Conservation (phyloP, 2,797 vertebrate species). For the Meriones psammophilus region DNA sequence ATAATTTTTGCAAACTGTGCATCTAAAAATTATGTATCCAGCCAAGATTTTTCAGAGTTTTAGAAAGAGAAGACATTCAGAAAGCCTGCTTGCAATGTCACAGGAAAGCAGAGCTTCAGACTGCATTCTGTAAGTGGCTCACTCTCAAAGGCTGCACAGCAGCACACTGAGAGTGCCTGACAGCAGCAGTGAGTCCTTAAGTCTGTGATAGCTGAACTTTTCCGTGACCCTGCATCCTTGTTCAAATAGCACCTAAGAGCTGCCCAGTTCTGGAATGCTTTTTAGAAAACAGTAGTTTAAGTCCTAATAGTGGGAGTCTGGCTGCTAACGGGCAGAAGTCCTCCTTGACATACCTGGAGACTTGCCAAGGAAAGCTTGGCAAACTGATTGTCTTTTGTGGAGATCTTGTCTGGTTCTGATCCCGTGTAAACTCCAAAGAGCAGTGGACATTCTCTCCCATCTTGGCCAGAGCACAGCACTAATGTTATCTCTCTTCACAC, state of each 20-base stretch:
- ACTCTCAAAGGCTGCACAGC: not conserved
- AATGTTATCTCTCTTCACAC: constrained; percentile 66
- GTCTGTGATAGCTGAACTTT: constrained; percentile 4
- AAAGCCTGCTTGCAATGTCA: not conserved
- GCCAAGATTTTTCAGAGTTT: constrained; percentile 6
- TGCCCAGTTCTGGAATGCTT: not conserved
- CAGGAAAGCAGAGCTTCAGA: not conserved
- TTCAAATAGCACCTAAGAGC: constrained; percentile 50
- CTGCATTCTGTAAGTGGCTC: not conserved
- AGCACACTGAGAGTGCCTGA: not conserved
- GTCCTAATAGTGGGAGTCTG: not conserved
- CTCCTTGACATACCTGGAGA: constrained; percentile 30
- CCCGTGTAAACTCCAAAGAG: not conserved
- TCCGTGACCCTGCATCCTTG: constrained; percentile 33
- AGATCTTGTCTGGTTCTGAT: not conserved
- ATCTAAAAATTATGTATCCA: not conserved
- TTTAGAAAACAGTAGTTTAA: constrained; percentile 37
- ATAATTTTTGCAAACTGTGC: not conserved
- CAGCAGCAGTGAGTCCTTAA: not conserved
- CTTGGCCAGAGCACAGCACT: not conserved
- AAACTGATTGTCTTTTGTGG: constrained; percentile 34
- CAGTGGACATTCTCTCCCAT: not conserved
- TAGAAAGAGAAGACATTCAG: not conserved
- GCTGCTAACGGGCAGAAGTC: not conserved
- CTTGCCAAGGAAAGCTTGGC: constrained; percentile 55